A percentile compares a stretch with the other conserved stretches of the same genome.
These are phyloP conservation scores for Helicoverpa armigera DNA, from an alignment of 1,140 invertebrate genomes.

Conservation along the genomic window DNA sequence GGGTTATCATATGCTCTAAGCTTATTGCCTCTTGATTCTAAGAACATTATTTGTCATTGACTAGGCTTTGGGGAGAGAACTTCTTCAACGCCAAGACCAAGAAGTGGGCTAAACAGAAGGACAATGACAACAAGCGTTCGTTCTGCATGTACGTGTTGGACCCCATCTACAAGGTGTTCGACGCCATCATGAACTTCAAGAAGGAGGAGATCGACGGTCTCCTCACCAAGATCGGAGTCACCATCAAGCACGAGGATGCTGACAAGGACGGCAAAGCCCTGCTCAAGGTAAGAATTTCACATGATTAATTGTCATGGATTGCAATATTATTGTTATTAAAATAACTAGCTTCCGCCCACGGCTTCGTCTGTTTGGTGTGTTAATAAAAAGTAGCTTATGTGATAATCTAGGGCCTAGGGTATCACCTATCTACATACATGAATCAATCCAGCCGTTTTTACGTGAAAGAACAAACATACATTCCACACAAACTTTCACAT, in stretches of 20 bases:
- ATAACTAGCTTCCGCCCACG: too few species aligned
- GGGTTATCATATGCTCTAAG: too few species aligned
- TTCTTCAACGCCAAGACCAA: constrained; percentile 99
- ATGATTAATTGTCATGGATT: background rate
- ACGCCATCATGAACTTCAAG: constrained; percentile 99
- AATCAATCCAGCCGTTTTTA: too few species aligned
- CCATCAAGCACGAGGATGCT: constrained; percentile 97
- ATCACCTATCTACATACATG: too few species aligned
- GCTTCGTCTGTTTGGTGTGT: too few species aligned
- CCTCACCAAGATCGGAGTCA: constrained; percentile 96
- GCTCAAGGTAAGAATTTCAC: constrained; percentile 89
- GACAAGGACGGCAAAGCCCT: constrained; percentile 98
- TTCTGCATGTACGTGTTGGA: constrained; percentile 99
- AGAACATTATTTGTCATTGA: too few species aligned
- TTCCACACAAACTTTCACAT: too few species aligned
- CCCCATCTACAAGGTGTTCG: constrained; percentile 99
- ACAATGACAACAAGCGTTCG: constrained; percentile 96
- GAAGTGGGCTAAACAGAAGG: constrained; percentile 98
- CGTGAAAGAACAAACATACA: too few species aligned
- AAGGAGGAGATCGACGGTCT: constrained; percentile 97
- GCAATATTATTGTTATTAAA: background rate
- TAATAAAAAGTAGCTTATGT: too few species aligned
- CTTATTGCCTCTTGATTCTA: too few species aligned
- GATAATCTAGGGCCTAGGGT: too few species aligned
- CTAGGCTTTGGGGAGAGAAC: constrained; percentile 97